phyloP scores from a whole-genome alignment of 2,113 vertebrate species.

The Aptenodytes forsteri region DNA sequence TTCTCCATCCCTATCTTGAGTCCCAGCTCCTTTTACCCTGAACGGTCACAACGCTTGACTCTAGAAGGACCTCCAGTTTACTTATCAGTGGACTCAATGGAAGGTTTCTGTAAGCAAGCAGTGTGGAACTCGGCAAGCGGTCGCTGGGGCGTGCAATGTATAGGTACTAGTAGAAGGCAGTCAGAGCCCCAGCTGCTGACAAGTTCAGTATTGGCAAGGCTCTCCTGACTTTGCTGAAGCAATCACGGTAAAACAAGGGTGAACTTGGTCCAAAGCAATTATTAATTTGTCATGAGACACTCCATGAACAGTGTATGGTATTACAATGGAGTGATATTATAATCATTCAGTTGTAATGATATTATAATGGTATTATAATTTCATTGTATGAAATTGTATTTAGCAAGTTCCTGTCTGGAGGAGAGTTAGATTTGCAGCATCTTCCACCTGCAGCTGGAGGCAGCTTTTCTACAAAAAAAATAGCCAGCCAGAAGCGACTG shows the following conservation, averaged over 20 bases:
- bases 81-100: neutral
- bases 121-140: neutral
- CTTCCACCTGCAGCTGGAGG: neutral
- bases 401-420: neutral
- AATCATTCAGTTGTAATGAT: neutral
- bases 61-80: neutral
- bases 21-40: neutral
- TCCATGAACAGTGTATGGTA: neutral
- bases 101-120: neutral
- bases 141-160: accelerated
- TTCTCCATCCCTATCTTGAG: neutral
- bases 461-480: neutral
- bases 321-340: neutral
- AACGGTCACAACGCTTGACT: neutral
- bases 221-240: neutral
- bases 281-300: neutral
- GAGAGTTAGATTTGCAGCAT: neutral
- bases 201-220: neutral
- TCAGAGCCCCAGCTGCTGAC: neutral
- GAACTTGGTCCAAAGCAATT: neutral
- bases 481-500: neutral
- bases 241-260: neutral
- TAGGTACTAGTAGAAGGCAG: neutral
- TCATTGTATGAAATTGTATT: neutral
- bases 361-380: neutral